Conservation (phyloP, 2,888 invertebrate genomes). For the Tupiocoris notatus region DNA sequence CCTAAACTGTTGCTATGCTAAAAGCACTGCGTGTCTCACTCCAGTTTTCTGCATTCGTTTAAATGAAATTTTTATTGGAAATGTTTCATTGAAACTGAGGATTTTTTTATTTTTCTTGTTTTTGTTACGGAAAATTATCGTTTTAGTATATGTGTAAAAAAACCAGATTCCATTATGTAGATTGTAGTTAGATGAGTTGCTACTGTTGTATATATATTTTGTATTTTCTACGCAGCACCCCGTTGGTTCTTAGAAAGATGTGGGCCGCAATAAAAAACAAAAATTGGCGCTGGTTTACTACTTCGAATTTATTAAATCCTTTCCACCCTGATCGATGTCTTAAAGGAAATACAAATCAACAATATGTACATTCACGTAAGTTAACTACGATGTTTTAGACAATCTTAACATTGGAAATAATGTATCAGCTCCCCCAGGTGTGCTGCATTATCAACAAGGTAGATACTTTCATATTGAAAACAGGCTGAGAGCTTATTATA, state of each 20-base stretch:
- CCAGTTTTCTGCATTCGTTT: not conserved
- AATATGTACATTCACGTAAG: no score
- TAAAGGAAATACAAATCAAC: no score
- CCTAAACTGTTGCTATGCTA: slow-evolving; percentile 25
- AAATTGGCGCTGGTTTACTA: slow-evolving; percentile 29
- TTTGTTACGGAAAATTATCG: slow-evolving; percentile 20
- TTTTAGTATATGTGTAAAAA: slow-evolving; percentile 26
- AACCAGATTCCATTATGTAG: slow-evolving; percentile 40
- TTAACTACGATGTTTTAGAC: no score
- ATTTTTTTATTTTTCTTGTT: not conserved
- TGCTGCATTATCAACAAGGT: no score
- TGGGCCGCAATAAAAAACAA: slow-evolving; percentile 43
- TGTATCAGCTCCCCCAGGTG: no score
- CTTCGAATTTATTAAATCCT: not conserved
- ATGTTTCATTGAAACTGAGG: not conserved
- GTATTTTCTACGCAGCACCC: slow-evolving; percentile 47
- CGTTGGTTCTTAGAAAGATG: slow-evolving; percentile 46
- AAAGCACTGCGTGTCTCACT: slow-evolving; percentile 30
- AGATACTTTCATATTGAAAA: no score
- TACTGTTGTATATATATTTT: slow-evolving; percentile 45
- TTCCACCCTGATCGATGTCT: no score
- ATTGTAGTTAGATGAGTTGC: slow-evolving; percentile 41
- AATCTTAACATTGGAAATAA: no score
- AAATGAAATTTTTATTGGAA: slow-evolving; percentile 6
- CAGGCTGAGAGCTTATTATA: no score